A percentile compares a stretch with the other conserved stretches of the same genome.
Conservation (phyloP, 2,888 invertebrate genomes). For the Ashinkailepas kermadecensis region DNA sequence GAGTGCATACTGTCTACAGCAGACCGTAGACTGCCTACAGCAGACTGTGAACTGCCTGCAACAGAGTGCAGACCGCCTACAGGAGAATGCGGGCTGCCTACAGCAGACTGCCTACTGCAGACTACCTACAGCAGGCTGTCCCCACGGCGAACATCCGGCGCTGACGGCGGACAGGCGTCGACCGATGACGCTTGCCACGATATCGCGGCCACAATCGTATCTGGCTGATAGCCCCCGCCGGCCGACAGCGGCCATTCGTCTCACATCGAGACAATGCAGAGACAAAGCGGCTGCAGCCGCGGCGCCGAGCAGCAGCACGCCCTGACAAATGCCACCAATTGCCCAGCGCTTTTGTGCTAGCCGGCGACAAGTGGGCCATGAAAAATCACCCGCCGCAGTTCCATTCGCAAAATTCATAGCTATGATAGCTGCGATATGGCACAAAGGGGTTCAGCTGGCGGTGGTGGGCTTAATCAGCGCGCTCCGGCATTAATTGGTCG, state of each 20-base stretch:
- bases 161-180: too few relatives aligned
- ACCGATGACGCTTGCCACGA: too few relatives aligned
- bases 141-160: too few relatives aligned
- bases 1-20: too few relatives aligned
- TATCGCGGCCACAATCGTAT: conserved; percentile 16
- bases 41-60: too few relatives aligned
- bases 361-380: not conserved
- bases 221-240: not conserved
- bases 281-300: not conserved
- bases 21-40: too few relatives aligned
- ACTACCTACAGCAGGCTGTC: too few relatives aligned
- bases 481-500: not conserved
- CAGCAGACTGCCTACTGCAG: too few relatives aligned
- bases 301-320: not conserved
- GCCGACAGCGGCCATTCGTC: not conserved
- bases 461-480: not conserved
- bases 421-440: not conserved
- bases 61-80: too few relatives aligned
- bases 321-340: not conserved
- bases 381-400: not conserved
- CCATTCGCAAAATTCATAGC: conserved; percentile 1
- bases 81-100: too few relatives aligned
- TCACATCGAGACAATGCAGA: not conserved
- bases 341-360: not conserved
- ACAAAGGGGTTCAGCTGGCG: not conserved